Percentiles rank a stretch among this genome's conserved stretches.
Conservation (phyloP, 2,797 vertebrate genomes). For the Ispidina picta region DNA sequence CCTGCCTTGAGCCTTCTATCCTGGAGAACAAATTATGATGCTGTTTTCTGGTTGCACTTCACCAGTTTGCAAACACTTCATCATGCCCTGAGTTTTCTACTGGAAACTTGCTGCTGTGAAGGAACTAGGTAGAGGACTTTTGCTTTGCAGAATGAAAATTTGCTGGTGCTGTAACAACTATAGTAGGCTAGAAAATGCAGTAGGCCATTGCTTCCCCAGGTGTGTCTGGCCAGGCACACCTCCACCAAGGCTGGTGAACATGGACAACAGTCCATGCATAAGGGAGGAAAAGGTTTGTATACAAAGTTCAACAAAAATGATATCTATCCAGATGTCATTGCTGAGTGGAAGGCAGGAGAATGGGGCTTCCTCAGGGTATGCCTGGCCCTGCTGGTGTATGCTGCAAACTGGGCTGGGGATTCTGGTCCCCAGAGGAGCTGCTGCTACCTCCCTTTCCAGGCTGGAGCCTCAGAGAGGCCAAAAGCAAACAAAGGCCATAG, state of each 20-base stretch:
- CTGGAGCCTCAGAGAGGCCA: neutral
- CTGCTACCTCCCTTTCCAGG: neutral
- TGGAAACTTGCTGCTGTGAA: neutral
- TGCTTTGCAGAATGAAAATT: neutral
- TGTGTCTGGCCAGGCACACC: accelerated
- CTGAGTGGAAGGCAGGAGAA: neutral
- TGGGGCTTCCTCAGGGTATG: neutral
- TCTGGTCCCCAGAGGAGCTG: neutral
- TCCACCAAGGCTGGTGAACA: neutral
- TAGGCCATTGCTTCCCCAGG: accelerated
- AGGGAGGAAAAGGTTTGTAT: neutral
- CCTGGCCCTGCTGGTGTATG: neutral
- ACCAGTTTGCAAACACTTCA: neutral
- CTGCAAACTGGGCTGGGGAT: neutral
- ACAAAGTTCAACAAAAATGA: neutral
- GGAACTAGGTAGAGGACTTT: neutral
- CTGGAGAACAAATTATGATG: neutral
- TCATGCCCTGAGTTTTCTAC: accelerated
- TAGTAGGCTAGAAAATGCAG: neutral
- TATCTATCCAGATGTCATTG: neutral
- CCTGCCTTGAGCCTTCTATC: neutral
- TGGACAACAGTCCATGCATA: neutral
- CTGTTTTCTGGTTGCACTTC: neutral
- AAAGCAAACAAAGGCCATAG: neutral
- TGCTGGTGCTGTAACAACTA: neutral